Base-by-base conservation (phyloP, 2,797 vertebrate genomes). In the Acipenser oxyrinchus region DNA sequence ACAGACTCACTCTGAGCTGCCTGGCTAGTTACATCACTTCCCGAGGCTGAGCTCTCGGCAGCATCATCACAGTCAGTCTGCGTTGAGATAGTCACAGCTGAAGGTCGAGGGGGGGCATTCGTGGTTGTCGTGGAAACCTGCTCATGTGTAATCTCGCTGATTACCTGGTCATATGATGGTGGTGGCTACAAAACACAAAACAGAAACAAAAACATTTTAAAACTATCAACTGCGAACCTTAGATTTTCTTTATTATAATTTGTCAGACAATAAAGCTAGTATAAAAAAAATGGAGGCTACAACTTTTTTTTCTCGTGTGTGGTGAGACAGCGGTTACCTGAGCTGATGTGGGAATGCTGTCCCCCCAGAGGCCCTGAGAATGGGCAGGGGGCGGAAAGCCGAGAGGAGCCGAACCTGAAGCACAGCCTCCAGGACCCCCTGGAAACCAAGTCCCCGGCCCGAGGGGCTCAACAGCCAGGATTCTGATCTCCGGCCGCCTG, bases 131-230 rank as follows among this genome's bases (percentile, higher is more conserved):
- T 85, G 64, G 84, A 77, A 48, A 80, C 80, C 76, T 89, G 90
- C 58, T 92, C 96, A 84, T 87, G 84, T 73, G 86, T 94, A 81
- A 95, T 97, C 86, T 97, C 94, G 84, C 93, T 90, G 81, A 98
- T 94, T 83, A 96, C 95, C 87, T 97, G 95, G 71, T 98, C 93
- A 73, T 95, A 98, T 12, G 94, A 94, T 12, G 94, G 95, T 11
- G 96, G 95, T 73, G 85, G 91, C 93, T 93, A 76, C 75, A 86
- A 84, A 37, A 37, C 37, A 76, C 75, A 86, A 84, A 78, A 82
- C 0, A 77, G 74, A 81, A 63, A 71, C 37, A 65, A 11, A 68
- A 55, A 55, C 57, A 60, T 12, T 58, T 13, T 62, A 37, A 70
- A 55, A 55, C 10, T 55, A 55, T 10, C 53, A 55, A 55, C 53